Conservation (phyloP, 2,113 vertebrate genomes). For the Corythoichthys intestinalis region DNA sequence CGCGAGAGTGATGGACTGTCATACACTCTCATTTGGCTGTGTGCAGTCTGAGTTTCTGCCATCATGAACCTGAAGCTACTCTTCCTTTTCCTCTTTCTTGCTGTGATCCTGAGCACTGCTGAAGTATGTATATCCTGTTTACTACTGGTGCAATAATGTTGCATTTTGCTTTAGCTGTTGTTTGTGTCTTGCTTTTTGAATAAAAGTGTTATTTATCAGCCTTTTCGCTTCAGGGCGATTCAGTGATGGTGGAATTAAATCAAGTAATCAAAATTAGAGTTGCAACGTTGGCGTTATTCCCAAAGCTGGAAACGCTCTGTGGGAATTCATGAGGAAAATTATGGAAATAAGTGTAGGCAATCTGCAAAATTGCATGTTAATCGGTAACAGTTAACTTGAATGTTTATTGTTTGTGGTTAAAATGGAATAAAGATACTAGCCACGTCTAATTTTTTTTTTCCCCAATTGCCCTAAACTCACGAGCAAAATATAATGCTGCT, state of each 20-base stretch:
- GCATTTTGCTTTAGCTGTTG: background rate
- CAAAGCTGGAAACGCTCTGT: background rate
- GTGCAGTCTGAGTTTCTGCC: constrained; percentile 31
- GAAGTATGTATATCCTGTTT: constrained; percentile 57
- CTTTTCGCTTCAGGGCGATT: background rate
- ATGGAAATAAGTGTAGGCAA: background rate
- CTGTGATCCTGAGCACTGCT: constrained; percentile 55
- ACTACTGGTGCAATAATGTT: background rate
- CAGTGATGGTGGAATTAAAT: background rate
- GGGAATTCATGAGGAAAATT: background rate
- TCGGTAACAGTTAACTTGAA: background rate
- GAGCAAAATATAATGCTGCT: background rate
- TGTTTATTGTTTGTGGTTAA: background rate
- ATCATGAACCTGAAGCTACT: constrained; percentile 69
- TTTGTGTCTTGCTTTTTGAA: background rate
- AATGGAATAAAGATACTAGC: background rate
- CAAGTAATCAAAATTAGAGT: background rate
- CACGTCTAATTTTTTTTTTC: background rate
- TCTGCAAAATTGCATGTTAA: background rate
- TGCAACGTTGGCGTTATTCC: background rate
- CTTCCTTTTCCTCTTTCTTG: constrained; percentile 56
- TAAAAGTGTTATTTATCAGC: background rate
- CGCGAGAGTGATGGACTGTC: constrained; percentile 13
- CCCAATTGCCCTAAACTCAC: background rate
- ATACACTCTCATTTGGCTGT: constrained; percentile 22